phyloP scores from a whole-genome alignment of 2,113 vertebrate genomes.

The Todiramphus saurophagus region DNA sequence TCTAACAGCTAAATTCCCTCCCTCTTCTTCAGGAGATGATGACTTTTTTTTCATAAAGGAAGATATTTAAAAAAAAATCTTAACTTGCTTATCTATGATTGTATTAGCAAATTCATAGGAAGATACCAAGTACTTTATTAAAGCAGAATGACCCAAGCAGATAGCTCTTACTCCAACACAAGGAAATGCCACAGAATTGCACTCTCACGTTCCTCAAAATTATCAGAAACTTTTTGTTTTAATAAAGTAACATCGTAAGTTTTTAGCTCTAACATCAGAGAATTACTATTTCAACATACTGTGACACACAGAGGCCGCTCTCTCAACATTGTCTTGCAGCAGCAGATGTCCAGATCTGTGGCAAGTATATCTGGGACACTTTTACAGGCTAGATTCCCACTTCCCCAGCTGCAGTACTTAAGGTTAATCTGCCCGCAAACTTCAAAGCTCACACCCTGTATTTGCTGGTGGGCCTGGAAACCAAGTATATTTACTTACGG shows the following conservation, averaged over 20 bases:
- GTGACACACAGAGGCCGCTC: neutral
- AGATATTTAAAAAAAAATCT: neutral
- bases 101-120: neutral
- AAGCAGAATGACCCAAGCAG: neutral
- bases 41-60: neutral
- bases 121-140: neutral
- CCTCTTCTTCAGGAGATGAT: neutral
- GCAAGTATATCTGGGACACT: neutral
- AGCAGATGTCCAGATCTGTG: neutral
- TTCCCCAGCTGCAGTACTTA: neutral
- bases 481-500: neutral
- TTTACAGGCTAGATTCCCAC: neutral
- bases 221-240: neutral
- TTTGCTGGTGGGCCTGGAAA: neutral
- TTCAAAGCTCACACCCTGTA: neutral
- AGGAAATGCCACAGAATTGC: neutral
- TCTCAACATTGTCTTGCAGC: neutral
- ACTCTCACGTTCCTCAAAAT: neutral
- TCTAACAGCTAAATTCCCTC: neutral
- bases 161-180: neutral
- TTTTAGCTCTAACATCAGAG: neutral
- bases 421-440: neutral
- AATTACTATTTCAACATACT: neutral
- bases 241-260: neutral
- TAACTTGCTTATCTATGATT: neutral